Evolutionary conservation across 1,140 invertebrate species (phyloP), one percentile per base, ranked within the genome.

Genomic region (Drosophila malerkotliana): DNA sequence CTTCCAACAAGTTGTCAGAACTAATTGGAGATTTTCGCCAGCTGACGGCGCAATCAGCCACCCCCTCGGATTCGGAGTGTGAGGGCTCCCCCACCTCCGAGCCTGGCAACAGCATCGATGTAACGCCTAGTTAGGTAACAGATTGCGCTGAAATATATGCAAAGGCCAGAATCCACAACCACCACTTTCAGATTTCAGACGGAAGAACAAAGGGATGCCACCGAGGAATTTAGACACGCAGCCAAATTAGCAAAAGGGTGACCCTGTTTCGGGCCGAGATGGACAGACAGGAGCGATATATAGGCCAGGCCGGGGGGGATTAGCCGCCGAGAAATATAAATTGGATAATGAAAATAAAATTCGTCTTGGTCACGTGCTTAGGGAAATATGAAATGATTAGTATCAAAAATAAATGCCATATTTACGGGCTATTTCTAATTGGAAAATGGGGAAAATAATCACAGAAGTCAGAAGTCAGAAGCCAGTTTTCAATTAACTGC

Each of bases 91-190:
- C 51, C 59, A 30, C 55, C 41, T 61, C 24, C 32, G 15, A 15
- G 41, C 24, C 4, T 15, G 30, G 32, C 48, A 62, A 26, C 61
- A 10, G 52, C 63, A 62, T 53, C 74, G 67, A 87, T 87, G 83
- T 87, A 82, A 72, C 82, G 79, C 82, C 77, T 77, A 73, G 72
- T 88, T 88, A 68, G 67, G 76, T 48, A 88, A 88, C 83, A 88
- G 75, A 88, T 82, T 88, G 83, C 63, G 72, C 47, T 77, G 76
- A 88, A 88, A 88, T 79, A 48, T 83, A 71, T 79, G 72, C 62
- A 82, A 79, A 88, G 67, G 69, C 26, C 68, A 61, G 34, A 59
- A 55, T 47, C 59, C 55, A 60, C 49, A 66, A 58, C 51, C 53
- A 66, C 41, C 58, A 58, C 48, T 41, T 34, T 24, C 41, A 44